These are phyloP conservation scores for Isoperla grammatica DNA, from an alignment of 2,888 invertebrate species.

Conservation along the genomic window DNA sequence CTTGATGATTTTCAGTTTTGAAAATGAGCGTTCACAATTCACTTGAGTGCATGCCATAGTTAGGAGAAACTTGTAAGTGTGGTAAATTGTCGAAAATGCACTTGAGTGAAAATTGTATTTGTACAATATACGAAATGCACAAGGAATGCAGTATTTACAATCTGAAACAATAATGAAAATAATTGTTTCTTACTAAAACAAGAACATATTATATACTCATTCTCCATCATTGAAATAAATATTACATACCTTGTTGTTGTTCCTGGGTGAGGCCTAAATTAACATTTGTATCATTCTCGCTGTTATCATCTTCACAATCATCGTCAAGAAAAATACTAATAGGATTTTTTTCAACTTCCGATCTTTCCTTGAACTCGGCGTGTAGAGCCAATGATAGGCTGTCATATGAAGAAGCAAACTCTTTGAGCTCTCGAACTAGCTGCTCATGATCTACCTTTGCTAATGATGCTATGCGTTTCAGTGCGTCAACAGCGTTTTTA, in stretches of 20 bases:
- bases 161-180: constrained; percentile 6
- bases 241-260: too few species aligned
- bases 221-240: too few species aligned
- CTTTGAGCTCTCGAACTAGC: constrained; percentile 1
- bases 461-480: neutral
- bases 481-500: neutral
- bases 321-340: neutral
- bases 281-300: too few species aligned
- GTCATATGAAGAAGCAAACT: constrained; percentile 1
- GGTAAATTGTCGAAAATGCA: neutral
- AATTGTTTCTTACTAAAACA: too few species aligned
- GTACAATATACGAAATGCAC: constrained; percentile 2
- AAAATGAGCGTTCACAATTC: constrained; percentile 6
- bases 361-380: neutral
- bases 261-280: too few species aligned
- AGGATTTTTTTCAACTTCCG: neutral
- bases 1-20: constrained; percentile 1
- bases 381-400: neutral
- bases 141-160: constrained; percentile 6
- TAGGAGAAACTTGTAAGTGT: constrained; percentile 2
- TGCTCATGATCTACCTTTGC: constrained; percentile 1
- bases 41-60: constrained; percentile 8
- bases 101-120: constrained; percentile 2
- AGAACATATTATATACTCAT: too few species aligned
- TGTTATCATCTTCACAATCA: neutral